Evolutionary conservation across 2,797 vertebrate species (phyloP).

Genomic region (Pelochelys cantorii): DNA sequence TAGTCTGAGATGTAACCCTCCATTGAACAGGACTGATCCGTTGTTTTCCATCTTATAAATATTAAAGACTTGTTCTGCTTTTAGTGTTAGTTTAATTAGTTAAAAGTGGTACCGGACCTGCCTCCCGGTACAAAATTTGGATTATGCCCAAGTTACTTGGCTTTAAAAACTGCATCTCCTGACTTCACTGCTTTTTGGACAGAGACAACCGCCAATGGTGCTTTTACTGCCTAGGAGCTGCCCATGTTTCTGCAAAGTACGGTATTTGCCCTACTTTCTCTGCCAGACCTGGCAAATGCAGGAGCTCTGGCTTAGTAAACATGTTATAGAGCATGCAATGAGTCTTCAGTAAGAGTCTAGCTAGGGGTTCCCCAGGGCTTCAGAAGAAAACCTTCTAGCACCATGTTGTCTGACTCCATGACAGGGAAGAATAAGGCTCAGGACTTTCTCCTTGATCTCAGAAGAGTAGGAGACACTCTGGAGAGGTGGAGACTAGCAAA

Average conservation of each 20-base stretch:
- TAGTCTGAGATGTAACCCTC: background rate
- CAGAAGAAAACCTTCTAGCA: background rate
- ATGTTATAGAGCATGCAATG: background rate
- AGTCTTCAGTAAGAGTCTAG: background rate
- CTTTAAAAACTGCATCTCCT: too few species aligned
- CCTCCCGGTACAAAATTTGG: too few species aligned
- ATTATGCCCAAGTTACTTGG: too few species aligned
- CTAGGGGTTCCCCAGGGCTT: background rate
- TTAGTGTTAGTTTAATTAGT: background rate
- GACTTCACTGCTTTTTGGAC: too few species aligned
- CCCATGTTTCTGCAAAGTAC: background rate
- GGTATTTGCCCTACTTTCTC: background rate
- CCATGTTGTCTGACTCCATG: background rate
- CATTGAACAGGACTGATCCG: background rate
- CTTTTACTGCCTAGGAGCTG: background rate
- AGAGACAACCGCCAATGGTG: background rate
- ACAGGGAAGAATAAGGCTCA: background rate
- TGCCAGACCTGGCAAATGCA: background rate
- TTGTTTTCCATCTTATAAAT: background rate
- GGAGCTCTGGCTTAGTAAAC: background rate
- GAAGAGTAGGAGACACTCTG: background rate
- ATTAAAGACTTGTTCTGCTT: background rate
- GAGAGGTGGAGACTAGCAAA: background rate
- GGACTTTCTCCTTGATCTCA: background rate
- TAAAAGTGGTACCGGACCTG: background rate